Percentiles rank a stretch among this genome's conserved stretches.
Evolutionary conservation across 2,888 invertebrate genomes (phyloP).

Genomic region (Hartigia nigra): DNA sequence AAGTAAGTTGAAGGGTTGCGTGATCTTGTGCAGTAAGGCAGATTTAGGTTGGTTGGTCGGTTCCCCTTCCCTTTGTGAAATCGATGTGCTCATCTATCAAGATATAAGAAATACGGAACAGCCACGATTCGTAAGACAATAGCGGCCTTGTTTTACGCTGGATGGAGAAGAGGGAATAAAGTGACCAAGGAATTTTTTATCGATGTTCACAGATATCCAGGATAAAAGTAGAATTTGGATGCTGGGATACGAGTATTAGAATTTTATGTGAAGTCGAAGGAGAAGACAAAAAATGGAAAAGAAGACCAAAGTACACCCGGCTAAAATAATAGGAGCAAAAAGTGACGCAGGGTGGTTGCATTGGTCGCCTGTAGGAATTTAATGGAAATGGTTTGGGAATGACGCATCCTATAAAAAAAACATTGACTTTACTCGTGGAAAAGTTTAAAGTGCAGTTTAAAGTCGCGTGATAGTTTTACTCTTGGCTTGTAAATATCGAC

Average conservation of each 20-base stretch:
- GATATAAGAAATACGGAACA: conserved; percentile 30
- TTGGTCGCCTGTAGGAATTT: background rate
- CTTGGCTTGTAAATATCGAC: background rate
- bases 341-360: background rate
- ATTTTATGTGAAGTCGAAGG: background rate
- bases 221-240: background rate
- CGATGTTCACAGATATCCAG: background rate
- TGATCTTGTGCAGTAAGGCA: conserved; percentile 44
- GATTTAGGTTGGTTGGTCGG: conserved; percentile 53
- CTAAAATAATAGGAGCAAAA: background rate
- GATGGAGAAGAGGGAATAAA: too few relatives aligned
- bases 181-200: too few relatives aligned
- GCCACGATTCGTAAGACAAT: background rate
- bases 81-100: conserved; percentile 50
- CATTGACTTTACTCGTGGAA: background rate
- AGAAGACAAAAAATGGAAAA: background rate
- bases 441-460: background rate
- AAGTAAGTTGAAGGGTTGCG: conserved; percentile 37
- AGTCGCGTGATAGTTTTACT: background rate
- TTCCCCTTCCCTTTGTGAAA: conserved; percentile 39
- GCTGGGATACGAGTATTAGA: background rate
- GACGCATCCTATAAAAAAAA: background rate
- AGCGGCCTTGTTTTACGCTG: background rate
- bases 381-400: background rate
- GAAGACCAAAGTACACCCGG: background rate